These are phyloP conservation scores for Columba janthina DNA, from an alignment of 2,113 vertebrate genomes.

Conservation along the genomic window DNA sequence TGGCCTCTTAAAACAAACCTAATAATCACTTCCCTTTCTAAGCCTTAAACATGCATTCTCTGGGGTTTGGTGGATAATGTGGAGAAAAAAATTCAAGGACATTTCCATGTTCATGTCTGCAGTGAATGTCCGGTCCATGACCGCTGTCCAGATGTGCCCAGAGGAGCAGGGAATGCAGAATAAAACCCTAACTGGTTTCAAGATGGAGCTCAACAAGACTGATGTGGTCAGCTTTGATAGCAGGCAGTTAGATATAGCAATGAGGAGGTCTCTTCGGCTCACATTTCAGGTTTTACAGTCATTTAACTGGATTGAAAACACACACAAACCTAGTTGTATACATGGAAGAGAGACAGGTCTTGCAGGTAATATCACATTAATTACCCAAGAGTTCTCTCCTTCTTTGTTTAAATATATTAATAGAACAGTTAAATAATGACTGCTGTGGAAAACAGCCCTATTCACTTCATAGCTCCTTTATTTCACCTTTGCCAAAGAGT, in stretches of 20 bases:
- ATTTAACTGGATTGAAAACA: background rate
- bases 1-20: background rate
- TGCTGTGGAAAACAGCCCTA: background rate
- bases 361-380: background rate
- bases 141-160: background rate
- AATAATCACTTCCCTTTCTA: background rate
- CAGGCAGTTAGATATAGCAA: background rate
- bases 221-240: background rate
- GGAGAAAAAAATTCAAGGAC: background rate
- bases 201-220: background rate
- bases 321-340: background rate
- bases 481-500: background rate
- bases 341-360: background rate
- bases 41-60: background rate
- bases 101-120: background rate
- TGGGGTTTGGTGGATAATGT: background rate
- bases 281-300: background rate
- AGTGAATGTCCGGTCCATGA: accelerated
- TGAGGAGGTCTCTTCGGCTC: background rate
- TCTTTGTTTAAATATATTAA: background rate
- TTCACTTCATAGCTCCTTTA: background rate
- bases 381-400: background rate
- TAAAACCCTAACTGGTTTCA: background rate
- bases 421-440: background rate
- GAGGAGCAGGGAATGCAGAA: background rate